Percentiles rank a stretch among this genome's conserved stretches.
phyloP scores from a whole-genome alignment of 2,797 vertebrate genomes.

The Esox lucius region DNA sequence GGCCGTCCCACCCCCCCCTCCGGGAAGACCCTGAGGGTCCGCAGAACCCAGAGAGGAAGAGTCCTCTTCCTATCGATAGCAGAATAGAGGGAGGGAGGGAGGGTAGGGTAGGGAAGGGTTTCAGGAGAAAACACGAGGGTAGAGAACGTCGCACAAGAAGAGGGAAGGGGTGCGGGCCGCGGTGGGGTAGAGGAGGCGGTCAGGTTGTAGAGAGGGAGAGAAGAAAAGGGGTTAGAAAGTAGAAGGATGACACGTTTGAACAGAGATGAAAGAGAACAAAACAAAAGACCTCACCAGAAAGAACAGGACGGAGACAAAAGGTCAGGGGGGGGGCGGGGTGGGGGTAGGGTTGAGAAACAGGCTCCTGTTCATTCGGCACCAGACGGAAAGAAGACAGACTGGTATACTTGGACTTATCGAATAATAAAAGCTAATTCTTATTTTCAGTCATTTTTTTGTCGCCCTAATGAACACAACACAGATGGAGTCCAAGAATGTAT shows the following conservation, averaged over 20 bases:
- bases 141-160: neutral
- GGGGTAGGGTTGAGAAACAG: neutral
- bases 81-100: constrained; percentile 55
- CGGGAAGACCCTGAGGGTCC: constrained; percentile 78
- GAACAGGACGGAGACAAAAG: neutral
- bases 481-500: neutral
- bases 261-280: constrained; percentile 1
- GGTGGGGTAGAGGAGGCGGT: constrained; percentile 40
- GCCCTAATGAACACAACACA: neutral
- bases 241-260: constrained; percentile 9
- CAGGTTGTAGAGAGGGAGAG: constrained; percentile 44
- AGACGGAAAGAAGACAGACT: neutral
- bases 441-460: neutral
- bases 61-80: constrained; percentile 77
- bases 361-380: neutral
- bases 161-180: neutral
- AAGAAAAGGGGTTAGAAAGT: constrained; percentile 11
- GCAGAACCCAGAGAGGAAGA: constrained; percentile 82
- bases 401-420: neutral
- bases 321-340: neutral
- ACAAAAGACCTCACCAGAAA: constrained; percentile 8
- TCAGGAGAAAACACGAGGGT: constrained; percentile 33
- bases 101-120: neutral
- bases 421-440: neutral
- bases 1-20: constrained; percentile 37